Evolutionary conservation across 2,888 invertebrate species (phyloP).

Genomic region (Latrodectus elegans): DNA sequence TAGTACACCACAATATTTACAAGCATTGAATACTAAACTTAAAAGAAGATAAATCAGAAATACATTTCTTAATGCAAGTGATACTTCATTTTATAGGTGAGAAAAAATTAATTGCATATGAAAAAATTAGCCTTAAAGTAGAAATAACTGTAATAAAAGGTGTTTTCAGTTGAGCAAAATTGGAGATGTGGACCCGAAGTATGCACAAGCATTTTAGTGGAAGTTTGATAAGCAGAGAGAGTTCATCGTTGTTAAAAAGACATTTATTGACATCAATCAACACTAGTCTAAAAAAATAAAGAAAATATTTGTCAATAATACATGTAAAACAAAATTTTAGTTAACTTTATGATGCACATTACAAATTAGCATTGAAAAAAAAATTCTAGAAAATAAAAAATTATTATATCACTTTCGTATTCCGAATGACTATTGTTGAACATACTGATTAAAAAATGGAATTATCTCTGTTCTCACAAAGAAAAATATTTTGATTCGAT

Average conservation of each 20-base stretch:
- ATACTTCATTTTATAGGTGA: slow-evolving; percentile 19
- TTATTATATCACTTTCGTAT: too few species aligned
- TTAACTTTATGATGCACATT: too few species aligned
- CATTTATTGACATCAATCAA: background rate
- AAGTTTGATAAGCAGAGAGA: slow-evolving; percentile 41
- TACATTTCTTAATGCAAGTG: slow-evolving; percentile 49
- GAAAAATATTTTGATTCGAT: too few species aligned
- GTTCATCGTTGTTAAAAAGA: slow-evolving; percentile 4
- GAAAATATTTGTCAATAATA: too few species aligned
- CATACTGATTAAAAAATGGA: too few species aligned
- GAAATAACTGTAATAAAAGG: slow-evolving; percentile 14
- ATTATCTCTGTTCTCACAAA: too few species aligned
- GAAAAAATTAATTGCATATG: slow-evolving; percentile 24
- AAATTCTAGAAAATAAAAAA: too few species aligned
- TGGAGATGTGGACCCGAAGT: slow-evolving; percentile 26
- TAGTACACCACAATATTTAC: too few species aligned
- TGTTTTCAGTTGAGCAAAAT: slow-evolving; percentile 52
- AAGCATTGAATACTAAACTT: background rate
- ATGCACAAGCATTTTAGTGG: slow-evolving; percentile 25
- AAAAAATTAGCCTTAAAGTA: background rate
- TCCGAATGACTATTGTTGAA: too few species aligned
- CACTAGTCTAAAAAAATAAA: background rate
- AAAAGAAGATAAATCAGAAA: slow-evolving; percentile 66
- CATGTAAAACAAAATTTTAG: too few species aligned
- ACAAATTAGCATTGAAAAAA: too few species aligned